These are phyloP conservation scores for Phaethornis superciliosus DNA, from an alignment of 2,113 vertebrate species.

Conservation along the genomic window DNA sequence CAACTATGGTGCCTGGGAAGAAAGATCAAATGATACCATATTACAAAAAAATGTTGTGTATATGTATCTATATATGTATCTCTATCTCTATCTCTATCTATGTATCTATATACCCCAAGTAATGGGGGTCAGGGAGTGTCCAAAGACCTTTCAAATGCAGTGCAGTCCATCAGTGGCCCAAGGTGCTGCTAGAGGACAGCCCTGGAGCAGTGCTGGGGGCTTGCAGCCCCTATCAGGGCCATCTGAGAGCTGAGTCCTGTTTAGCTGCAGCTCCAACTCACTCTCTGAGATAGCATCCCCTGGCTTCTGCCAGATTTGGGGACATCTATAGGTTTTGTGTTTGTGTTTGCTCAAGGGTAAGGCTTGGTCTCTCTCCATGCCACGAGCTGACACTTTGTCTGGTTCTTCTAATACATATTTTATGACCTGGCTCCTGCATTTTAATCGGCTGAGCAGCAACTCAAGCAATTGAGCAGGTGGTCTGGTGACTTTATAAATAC, in stretches of 20 bases:
- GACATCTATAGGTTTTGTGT: neutral
- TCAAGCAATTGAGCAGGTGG: slow-evolving; percentile 54
- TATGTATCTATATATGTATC: too few relatives aligned
- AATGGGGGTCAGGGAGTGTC: neutral
- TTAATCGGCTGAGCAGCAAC: slow-evolving; percentile 8
- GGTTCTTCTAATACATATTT: slow-evolving; percentile 57
- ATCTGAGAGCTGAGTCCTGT: neutral
- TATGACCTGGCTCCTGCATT: slow-evolving; percentile 23
- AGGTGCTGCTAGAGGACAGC: neutral
- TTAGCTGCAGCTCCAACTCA: accelerated
- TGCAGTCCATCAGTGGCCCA: neutral
- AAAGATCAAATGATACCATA: neutral
- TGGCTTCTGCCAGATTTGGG: neutral
- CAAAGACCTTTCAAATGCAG: neutral
- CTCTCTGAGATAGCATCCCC: neutral
- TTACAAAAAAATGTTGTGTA: neutral
- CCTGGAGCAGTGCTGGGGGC: neutral
- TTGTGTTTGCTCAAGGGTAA: neutral
- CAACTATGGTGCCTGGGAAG: slow-evolving; percentile 30
- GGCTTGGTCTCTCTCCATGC: neutral
- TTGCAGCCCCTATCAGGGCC: neutral
- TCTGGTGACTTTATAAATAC: slow-evolving; percentile 41
- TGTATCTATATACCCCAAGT: neutral
- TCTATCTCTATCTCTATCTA: too few relatives aligned
- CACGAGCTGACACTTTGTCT: neutral